phyloP scores from a whole-genome alignment of 2,888 invertebrate species.

The Bedellia somnulentella region DNA sequence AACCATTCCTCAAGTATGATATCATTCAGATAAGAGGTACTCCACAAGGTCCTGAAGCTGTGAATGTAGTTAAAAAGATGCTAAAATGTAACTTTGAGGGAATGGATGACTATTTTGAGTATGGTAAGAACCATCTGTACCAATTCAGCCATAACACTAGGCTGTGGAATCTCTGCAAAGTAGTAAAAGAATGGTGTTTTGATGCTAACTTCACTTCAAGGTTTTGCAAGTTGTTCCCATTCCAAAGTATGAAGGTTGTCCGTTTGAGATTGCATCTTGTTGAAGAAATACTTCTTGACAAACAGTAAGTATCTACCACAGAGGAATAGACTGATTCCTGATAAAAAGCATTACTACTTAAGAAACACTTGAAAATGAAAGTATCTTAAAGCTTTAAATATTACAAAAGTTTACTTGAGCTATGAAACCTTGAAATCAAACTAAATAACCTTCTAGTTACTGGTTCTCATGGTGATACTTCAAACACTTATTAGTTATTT shows the following conservation, averaged over 20 bases:
- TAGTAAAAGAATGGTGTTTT: slow-evolving; percentile 49
- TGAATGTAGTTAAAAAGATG: slow-evolving; percentile 69
- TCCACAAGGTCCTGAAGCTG: slow-evolving; percentile 67
- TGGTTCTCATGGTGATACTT: too few species aligned
- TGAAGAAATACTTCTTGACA: slow-evolving; percentile 70
- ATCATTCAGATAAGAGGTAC: slow-evolving; percentile 80
- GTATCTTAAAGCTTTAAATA: too few species aligned
- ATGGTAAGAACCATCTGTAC: slow-evolving; percentile 75
- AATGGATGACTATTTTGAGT: slow-evolving; percentile 75
- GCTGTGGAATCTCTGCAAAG: slow-evolving; percentile 79
- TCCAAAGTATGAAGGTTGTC: slow-evolving; percentile 88
- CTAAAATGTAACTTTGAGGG: slow-evolving; percentile 76
- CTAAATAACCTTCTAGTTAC: too few species aligned
- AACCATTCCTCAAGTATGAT: slow-evolving; percentile 81
- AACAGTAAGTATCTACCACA: slow-evolving; percentile 64
- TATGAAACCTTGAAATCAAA: too few species aligned
- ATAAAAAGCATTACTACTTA: too few species aligned
- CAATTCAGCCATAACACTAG: slow-evolving; percentile 84
- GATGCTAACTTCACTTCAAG: slow-evolving; percentile 68
- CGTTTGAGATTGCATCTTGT: slow-evolving; percentile 73
- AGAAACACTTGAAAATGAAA: too few species aligned
- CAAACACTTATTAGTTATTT: too few species aligned
- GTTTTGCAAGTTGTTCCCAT: slow-evolving; percentile 82
- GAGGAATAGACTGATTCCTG: too few species aligned
- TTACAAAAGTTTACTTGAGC: too few species aligned